Conservation (phyloP, 2,797 vertebrate species). For the Epinephelus coioides region DNA sequence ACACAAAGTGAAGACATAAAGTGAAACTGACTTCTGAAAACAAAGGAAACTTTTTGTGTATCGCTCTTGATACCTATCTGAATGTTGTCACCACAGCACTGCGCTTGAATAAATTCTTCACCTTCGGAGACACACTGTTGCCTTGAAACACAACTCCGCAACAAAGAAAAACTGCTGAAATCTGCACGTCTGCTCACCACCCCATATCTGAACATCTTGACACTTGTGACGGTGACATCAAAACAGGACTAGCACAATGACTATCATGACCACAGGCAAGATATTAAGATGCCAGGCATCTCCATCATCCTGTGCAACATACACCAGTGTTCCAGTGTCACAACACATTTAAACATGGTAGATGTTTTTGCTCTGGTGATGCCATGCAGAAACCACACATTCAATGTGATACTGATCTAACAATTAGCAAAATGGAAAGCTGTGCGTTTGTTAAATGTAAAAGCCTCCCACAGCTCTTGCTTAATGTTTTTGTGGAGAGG, state of each 20-base stretch:
- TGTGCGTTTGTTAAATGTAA: slow-evolving; percentile 23
- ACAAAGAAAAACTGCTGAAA: slow-evolving; percentile 69
- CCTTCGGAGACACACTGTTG: slow-evolving; percentile 28
- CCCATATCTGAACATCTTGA: slow-evolving; percentile 41
- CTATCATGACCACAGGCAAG: slow-evolving; percentile 10
- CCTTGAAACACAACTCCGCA: slow-evolving; percentile 55
- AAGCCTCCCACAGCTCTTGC: slow-evolving; percentile 16
- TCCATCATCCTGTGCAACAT: background rate
- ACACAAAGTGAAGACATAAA: slow-evolving; percentile 25
- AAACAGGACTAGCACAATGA: slow-evolving; percentile 8
- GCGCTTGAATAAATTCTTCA: slow-evolving; percentile 24
- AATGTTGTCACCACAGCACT: slow-evolving; percentile 36
- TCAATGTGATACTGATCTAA: slow-evolving; percentile 16
- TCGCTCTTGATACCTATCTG: slow-evolving; percentile 46
- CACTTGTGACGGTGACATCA: slow-evolving; percentile 29
- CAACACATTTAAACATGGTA: background rate
- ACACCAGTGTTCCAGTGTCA: background rate
- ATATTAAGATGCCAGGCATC: slow-evolving; percentile 1
- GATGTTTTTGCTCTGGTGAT: background rate
- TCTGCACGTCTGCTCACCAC: slow-evolving; percentile 24
- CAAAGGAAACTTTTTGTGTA: slow-evolving; percentile 36
- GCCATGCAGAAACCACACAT: background rate
- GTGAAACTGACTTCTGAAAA: slow-evolving; percentile 47
- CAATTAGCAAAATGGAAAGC: slow-evolving; percentile 16
- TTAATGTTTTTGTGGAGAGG: slow-evolving; percentile 61